phyloP scores from a whole-genome alignment of 2,888 invertebrate genomes.

The Minunthozetes semirufus region DNA sequence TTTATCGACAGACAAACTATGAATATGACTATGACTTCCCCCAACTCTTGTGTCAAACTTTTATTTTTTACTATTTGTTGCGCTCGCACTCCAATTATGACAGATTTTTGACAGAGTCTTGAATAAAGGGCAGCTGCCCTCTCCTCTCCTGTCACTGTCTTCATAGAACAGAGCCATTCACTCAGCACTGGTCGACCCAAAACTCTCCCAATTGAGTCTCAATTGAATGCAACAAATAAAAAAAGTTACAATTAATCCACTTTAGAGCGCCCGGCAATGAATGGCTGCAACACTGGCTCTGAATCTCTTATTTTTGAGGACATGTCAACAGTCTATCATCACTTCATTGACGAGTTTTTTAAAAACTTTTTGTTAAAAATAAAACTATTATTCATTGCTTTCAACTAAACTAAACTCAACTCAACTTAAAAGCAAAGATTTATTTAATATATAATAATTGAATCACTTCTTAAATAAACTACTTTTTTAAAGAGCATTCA shows the following conservation, averaged over 20 bases:
- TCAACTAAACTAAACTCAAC: too few relatives aligned
- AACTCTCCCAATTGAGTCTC: not conserved
- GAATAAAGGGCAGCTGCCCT: conserved; percentile 11
- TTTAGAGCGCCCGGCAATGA: conserved; percentile 15
- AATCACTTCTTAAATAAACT: not conserved
- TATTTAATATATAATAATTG: not conserved
- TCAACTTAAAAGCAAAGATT: not conserved
- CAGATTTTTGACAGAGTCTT: conserved; percentile 15
- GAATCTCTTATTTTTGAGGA: not conserved
- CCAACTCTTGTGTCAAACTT: not conserved
- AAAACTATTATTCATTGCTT: not conserved
- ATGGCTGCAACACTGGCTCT: not conserved
- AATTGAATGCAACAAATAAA: conserved; percentile 6
- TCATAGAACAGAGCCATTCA: not conserved
- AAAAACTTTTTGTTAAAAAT: not conserved
- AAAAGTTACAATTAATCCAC: conserved; percentile 27
- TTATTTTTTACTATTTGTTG: conserved; percentile 16
- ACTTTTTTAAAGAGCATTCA: too few relatives aligned
- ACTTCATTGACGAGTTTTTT: not conserved
- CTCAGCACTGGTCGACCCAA: not conserved
- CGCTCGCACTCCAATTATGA: conserved; percentile 17
- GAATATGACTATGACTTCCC: not conserved
- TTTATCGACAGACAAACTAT: not conserved
- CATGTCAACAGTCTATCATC: conserved; percentile 13
- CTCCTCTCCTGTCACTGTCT: not conserved